phyloP scores from a whole-genome alignment of 2,113 vertebrate genomes.

The Pseudorhombus dupliciocellatus region DNA sequence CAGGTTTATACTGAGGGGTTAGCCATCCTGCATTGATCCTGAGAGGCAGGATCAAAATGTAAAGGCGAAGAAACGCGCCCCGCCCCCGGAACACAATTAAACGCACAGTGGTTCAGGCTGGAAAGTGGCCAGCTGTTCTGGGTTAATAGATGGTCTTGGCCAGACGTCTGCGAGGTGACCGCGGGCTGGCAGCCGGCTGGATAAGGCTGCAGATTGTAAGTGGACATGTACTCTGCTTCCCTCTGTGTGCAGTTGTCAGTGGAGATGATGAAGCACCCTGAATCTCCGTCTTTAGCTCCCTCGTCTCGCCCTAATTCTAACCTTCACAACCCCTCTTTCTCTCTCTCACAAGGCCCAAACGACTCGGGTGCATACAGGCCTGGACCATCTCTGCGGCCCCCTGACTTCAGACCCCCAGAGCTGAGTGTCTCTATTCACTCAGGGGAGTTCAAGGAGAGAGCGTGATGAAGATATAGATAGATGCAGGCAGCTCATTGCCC shows the following conservation, averaged over 20 bases:
- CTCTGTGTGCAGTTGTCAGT: conserved; percentile 72
- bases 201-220: conserved; percentile 76
- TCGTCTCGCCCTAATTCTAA: conserved; percentile 62
- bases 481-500: conserved; percentile 19
- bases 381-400: conserved; percentile 27
- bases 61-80: conserved; percentile 43
- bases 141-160: conserved; percentile 77
- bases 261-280: conserved; percentile 78
- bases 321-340: conserved; percentile 49
- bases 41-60: conserved; percentile 53
- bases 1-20: conserved; percentile 24
- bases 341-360: conserved; percentile 32
- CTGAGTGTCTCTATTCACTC: conserved; percentile 60
- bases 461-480: conserved; percentile 34
- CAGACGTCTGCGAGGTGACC: conserved; percentile 81
- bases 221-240: conserved; percentile 70
- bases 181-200: conserved; percentile 72
- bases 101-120: conserved; percentile 56
- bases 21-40: conserved; percentile 25
- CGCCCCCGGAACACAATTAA: conserved; percentile 59
- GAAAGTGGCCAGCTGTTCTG: conserved; percentile 73
- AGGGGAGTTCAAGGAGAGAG: conserved; percentile 55
- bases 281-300: conserved; percentile 52
- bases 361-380: conserved; percentile 44
- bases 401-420: conserved; percentile 51